Percentiles rank a stretch among this genome's conserved stretches.
Conservation (phyloP, 2,113 vertebrate genomes). For the Myiozetetes cayanensis region DNA sequence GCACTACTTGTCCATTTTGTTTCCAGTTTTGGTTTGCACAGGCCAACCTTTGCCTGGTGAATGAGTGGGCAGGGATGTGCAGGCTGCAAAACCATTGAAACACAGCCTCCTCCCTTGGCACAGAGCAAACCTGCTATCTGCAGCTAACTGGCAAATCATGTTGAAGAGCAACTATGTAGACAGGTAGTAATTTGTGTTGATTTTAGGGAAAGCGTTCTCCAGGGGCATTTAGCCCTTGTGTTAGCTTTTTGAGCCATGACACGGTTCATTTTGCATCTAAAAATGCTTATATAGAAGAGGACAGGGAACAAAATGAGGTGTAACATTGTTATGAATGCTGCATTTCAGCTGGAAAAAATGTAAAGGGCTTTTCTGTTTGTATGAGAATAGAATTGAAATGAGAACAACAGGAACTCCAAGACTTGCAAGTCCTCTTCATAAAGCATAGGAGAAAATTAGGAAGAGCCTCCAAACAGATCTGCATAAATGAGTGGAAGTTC, state of each 20-base stretch:
- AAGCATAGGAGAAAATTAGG: neutral
- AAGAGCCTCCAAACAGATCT: neutral
- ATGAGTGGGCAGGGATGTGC: neutral
- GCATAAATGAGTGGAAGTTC: neutral
- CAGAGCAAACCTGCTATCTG: neutral
- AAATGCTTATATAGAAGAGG: neutral
- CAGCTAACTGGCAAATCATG: neutral
- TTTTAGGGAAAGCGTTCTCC: neutral
- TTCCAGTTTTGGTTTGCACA: neutral
- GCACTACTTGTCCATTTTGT: neutral
- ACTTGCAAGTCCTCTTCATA: neutral
- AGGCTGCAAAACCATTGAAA: neutral
- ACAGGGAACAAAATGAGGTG: neutral
- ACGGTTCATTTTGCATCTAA: neutral
- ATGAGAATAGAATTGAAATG: neutral
- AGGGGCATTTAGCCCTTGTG: rapidly evolving
- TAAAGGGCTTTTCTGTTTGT: neutral
- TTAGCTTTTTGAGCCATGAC: neutral
- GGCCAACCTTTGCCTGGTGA: neutral
- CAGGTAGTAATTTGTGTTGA: neutral
- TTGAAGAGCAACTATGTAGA: neutral
- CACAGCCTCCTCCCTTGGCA: neutral
- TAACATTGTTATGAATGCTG: neutral
- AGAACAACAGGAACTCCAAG: neutral
- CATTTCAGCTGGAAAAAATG: neutral